phyloP scores from a whole-genome alignment of 92 coral and sea anemone genomes.

The Parazoanthus darwini region DNA sequence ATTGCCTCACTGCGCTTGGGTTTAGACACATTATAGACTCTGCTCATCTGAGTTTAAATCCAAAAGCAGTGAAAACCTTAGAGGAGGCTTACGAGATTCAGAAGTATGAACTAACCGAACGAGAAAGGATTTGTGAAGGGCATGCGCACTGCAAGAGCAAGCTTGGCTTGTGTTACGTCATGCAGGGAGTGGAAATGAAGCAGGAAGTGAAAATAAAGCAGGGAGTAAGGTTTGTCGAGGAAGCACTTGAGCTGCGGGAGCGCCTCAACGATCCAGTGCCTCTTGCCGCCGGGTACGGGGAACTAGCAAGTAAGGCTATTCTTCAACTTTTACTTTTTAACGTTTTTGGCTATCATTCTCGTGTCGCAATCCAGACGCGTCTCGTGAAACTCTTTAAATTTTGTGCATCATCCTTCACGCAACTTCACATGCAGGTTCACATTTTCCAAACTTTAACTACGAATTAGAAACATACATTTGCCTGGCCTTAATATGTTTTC shows the following conservation, averaged over 20 bases:
- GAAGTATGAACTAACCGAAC: not conserved
- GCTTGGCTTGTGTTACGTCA: constrained; percentile 48
- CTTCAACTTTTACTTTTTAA: not conserved
- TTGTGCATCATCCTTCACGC: too few species aligned
- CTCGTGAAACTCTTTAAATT: too few species aligned
- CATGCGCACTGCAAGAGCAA: constrained; percentile 62
- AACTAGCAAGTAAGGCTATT: constrained; percentile 50
- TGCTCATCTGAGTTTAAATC: constrained; percentile 35
- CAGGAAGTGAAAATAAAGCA: not conserved
- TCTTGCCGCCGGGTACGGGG: constrained; percentile 52
- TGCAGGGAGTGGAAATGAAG: not conserved
- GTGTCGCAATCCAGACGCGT: too few species aligned
- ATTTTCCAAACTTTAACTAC: too few species aligned
- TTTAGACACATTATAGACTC: constrained; percentile 49
- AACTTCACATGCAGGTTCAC: too few species aligned
- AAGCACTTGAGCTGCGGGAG: constrained; percentile 41
- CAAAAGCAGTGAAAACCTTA: constrained; percentile 42
- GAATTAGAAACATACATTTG: too few species aligned
- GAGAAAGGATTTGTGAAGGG: constrained; percentile 11
- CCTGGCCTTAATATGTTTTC: too few species aligned
- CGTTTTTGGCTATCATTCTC: too few species aligned
- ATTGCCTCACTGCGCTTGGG: constrained; percentile 48
- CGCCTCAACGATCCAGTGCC: constrained; percentile 24
- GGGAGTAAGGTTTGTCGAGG: constrained; percentile 28
- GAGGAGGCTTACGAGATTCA: constrained; percentile 36